Conservation (phyloP, 1,140 invertebrate species). For the Drosophila kurseongensis region DNA sequence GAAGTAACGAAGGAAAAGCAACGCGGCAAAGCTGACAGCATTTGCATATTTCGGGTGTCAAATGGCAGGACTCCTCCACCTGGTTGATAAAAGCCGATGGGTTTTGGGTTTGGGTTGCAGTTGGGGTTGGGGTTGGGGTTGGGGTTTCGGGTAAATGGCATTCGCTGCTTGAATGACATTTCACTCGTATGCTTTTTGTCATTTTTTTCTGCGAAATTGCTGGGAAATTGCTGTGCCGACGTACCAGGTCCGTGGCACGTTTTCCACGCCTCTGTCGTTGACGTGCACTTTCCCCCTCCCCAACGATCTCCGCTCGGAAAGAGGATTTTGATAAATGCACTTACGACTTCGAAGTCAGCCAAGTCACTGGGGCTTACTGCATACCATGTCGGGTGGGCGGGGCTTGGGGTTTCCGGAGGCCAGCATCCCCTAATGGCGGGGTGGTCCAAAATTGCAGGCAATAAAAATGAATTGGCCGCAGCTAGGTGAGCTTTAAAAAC, state of each 20-base stretch:
- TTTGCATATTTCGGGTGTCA: slow-evolving; percentile 77
- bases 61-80: slow-evolving; percentile 45
- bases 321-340: slow-evolving; percentile 77
- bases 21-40: slow-evolving; percentile 44
- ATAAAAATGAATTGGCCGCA: slow-evolving; percentile 57
- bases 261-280: slow-evolving; percentile 42
- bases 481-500: slow-evolving; percentile 43
- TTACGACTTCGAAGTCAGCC: slow-evolving; percentile 55
- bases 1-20: slow-evolving; percentile 3
- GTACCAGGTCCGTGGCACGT: slow-evolving; percentile 35
- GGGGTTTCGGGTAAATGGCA: slow-evolving; percentile 50
- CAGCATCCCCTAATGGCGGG: slow-evolving; percentile 23
- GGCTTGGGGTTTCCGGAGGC: slow-evolving; percentile 4
- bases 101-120: not conserved
- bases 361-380: slow-evolving; percentile 25
- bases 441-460: slow-evolving; percentile 41
- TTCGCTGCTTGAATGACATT: slow-evolving; percentile 65
- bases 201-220: slow-evolving; percentile 56
- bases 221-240: slow-evolving; percentile 57
- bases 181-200: slow-evolving; percentile 53
- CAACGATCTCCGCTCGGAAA: not conserved
- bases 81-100: slow-evolving; percentile 31
- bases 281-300: slow-evolving; percentile 18
- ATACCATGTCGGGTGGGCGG: not conserved
- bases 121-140: not conserved